Conservation (phyloP, 2,888 invertebrate genomes). For the Lycia hirtaria region DNA sequence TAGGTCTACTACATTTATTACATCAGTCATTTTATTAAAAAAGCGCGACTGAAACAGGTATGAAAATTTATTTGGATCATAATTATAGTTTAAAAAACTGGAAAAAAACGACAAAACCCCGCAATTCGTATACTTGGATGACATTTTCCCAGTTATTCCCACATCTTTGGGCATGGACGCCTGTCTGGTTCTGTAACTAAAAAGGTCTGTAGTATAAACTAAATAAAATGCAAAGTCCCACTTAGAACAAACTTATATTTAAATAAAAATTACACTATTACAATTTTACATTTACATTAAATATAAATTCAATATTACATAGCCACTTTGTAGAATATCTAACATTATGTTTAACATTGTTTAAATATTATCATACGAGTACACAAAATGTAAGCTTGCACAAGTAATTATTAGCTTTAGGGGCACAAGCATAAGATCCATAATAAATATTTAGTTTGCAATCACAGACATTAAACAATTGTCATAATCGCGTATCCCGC, state of each 20-base stretch:
- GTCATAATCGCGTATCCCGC: not conserved
- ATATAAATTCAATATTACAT: slow-evolving; percentile 64
- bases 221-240: slow-evolving; percentile 65
- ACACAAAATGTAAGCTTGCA: slow-evolving; percentile 62
- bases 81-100: too few relatives aligned
- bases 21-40: too few relatives aligned
- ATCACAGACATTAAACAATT: not conserved
- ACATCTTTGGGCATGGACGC: too few relatives aligned
- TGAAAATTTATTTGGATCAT: too few relatives aligned
- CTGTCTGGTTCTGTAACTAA: too few relatives aligned
- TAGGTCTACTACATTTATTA: too few relatives aligned
- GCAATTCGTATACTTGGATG: too few relatives aligned
- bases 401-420: slow-evolving; percentile 54
- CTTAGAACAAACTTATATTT: slow-evolving; percentile 78
- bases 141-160: too few relatives aligned
- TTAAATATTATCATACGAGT: slow-evolving; percentile 41
- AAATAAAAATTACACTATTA: slow-evolving; percentile 68
- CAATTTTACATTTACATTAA: slow-evolving; percentile 74
- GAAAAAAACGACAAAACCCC: too few relatives aligned
- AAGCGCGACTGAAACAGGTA: too few relatives aligned
- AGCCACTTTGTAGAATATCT: slow-evolving; percentile 77
- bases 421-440: slow-evolving; percentile 45
- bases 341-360: slow-evolving; percentile 58
- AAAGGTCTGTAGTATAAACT: too few relatives aligned
- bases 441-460: not conserved